Evolutionary conservation across 2,888 invertebrate species (phyloP).

Genomic region (Branchellion lobata): DNA sequence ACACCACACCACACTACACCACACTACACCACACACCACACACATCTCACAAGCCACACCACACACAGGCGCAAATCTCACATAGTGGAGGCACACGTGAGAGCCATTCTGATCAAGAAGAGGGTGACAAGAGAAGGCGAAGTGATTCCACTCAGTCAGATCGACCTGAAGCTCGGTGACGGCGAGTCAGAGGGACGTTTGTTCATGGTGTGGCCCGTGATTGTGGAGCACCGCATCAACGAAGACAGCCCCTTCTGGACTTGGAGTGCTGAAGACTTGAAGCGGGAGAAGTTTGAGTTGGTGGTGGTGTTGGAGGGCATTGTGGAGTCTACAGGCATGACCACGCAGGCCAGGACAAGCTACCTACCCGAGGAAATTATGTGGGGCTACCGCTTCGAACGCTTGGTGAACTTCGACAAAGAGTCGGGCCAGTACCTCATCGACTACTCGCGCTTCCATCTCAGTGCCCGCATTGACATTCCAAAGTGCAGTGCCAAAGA

Average conservation of each 20-base stretch:
- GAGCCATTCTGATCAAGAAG: conserved; percentile 89
- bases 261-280: conserved; percentile 85
- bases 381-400: conserved; percentile 63
- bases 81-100: conserved; percentile 93
- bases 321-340: conserved; percentile 80
- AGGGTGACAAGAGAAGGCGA: conserved; percentile 92
- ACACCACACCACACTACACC: not conserved
- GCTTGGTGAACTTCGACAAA: conserved; percentile 62
- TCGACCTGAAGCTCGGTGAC: conserved; percentile 47
- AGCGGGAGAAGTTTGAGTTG: conserved; percentile 88
- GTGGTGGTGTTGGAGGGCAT: conserved; percentile 90
- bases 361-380: conserved; percentile 64
- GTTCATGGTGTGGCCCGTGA: conserved; percentile 98
- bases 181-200: conserved; percentile 89
- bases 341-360: conserved; percentile 65
- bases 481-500: conserved; percentile 59
- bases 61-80: conserved; percentile 75
- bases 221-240: conserved; percentile 91
- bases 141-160: conserved; percentile 78
- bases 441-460: conserved; percentile 62
- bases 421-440: conserved; percentile 62
- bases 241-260: conserved; percentile 85
- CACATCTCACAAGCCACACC: too few relatives aligned
- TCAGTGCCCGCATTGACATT: conserved; percentile 59
- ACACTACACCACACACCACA: not conserved